phyloP scores from a whole-genome alignment of 2,797 vertebrate genomes.

The Spinibarbus caldwelli region DNA sequence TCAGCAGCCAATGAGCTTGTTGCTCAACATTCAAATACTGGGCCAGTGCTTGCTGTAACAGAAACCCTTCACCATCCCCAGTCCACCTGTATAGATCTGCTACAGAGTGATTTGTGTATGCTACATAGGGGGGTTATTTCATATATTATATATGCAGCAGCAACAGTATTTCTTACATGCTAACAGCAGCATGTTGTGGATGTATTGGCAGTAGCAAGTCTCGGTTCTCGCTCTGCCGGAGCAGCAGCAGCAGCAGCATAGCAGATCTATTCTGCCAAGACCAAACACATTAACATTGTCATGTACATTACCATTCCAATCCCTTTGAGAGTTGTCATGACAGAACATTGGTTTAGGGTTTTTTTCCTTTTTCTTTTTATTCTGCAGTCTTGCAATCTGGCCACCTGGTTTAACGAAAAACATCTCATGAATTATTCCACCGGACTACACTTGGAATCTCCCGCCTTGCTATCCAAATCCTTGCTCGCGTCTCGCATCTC shows the following conservation, averaged over 20 bases:
- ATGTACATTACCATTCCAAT: too few species aligned
- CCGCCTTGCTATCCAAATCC: background rate
- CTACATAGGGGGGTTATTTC: background rate
- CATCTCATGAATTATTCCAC: slow-evolving; percentile 26
- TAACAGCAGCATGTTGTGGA: background rate
- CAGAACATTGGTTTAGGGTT: background rate
- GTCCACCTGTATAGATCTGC: background rate
- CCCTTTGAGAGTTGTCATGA: too few species aligned
- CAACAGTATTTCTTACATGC: background rate
- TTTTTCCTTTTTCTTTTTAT: background rate
- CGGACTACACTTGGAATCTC: slow-evolving; percentile 1
- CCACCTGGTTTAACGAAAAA: background rate
- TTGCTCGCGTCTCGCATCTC: background rate
- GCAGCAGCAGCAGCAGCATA: too few species aligned
- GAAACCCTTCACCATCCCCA: background rate
- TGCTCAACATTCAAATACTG: background rate
- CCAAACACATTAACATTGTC: too few species aligned
- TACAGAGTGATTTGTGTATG: background rate
- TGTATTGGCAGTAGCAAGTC: too few species aligned
- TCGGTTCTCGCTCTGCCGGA: too few species aligned
- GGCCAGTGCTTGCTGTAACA: background rate
- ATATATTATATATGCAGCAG: background rate
- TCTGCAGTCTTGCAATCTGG: background rate
- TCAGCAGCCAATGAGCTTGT: too few species aligned
- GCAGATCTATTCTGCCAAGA: too few species aligned